These are phyloP conservation scores for Macaca fascicularis DNA, from an alignment of 2,113 vertebrate species.

Conservation along the genomic window T2T-MFA8v1.1 NC_088375.1:80505501-80506000, in stretches of 20 bases:
- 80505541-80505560: neutral
- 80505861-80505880: neutral
- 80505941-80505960: neutral
- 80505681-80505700: neutral
- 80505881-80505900: too few relatives aligned
- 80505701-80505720: neutral
- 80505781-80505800: neutral
- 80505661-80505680: neutral
- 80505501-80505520: neutral
- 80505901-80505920: too few relatives aligned
- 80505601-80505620: neutral
- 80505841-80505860: neutral
- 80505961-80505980: neutral
- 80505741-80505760: neutral
- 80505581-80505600: neutral
- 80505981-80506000: neutral
- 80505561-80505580: neutral
- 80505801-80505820: neutral
- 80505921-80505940: too few relatives aligned
- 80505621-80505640: neutral
- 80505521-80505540: neutral
- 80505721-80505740: neutral
- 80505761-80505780: neutral
- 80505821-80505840: neutral
- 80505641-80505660: neutral